Evolutionary conservation across 2,113 vertebrate genomes (phyloP).

Genomic region (Panurus biarmicus): DNA sequence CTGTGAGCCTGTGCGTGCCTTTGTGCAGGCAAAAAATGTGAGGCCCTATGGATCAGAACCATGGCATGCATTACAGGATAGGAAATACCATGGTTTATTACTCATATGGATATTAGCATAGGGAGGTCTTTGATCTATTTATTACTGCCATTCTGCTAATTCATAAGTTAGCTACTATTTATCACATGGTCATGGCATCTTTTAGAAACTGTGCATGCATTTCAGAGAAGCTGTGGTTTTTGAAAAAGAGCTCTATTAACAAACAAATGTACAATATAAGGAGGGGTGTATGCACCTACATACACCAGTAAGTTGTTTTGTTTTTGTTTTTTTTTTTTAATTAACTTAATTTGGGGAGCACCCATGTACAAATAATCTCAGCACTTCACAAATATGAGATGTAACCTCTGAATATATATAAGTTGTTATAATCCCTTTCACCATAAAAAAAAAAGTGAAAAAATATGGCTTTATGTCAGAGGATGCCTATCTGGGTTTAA

Average conservation of each 20-base stretch:
- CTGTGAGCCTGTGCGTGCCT: constrained; percentile 15
- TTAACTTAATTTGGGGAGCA: not conserved
- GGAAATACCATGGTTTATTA: not conserved
- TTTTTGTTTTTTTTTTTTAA: not conserved
- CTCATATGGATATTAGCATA: not conserved
- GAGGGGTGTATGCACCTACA: not conserved
- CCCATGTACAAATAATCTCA: not conserved
- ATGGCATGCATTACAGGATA: not conserved
- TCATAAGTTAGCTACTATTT: not conserved
- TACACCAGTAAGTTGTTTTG: not conserved
- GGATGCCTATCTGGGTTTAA: not conserved
- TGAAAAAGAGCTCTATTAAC: not conserved
- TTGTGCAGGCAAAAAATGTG: not conserved
- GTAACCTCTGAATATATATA: not conserved
- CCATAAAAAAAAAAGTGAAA: not conserved
- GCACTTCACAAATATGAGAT: not conserved
- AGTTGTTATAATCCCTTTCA: not conserved
- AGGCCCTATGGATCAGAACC: not conserved
- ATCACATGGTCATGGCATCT: not conserved
- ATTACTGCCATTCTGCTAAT: not conserved
- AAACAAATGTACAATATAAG: not conserved
- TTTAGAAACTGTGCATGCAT: not conserved
- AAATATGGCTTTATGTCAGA: not conserved
- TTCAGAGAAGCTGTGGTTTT: not conserved
- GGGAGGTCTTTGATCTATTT: not conserved